These are phyloP conservation scores for Ciona savignyi DNA, from an alignment of 23 tunicate species.

Conservation along the genomic window DNA sequence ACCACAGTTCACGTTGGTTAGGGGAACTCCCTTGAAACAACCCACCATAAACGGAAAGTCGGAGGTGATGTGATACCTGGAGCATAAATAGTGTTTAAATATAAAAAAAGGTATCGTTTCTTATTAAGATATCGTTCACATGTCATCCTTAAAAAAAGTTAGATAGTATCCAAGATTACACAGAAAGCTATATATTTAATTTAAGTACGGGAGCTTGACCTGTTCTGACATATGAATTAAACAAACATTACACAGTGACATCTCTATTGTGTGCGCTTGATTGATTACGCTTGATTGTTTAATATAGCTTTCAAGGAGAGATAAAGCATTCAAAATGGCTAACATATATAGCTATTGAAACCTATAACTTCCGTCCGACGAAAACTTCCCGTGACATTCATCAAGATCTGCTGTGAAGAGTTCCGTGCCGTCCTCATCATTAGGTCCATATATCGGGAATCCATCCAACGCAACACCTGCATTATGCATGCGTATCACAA, in stretches of 20 bases:
- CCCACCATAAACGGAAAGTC: slow-evolving; percentile 15
- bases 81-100: not conserved
- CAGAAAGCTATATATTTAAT: too few relatives aligned
- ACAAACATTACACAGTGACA: too few relatives aligned
- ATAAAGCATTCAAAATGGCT: too few relatives aligned
- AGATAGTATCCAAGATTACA: too few relatives aligned
- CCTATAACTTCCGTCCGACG: slow-evolving; percentile 33
- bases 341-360: not conserved
- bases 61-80: slow-evolving; percentile 26
- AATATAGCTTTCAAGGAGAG: too few relatives aligned
- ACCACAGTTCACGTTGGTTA: not conserved
- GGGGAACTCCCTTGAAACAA: slow-evolving; percentile 11
- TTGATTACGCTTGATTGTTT: too few relatives aligned
- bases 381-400: slow-evolving; percentile 38
- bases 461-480: slow-evolving; percentile 62
- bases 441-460: slow-evolving; percentile 51
- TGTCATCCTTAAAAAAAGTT: too few relatives aligned
- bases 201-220: too few relatives aligned
- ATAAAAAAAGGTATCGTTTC: too few relatives aligned
- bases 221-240: too few relatives aligned
- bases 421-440: slow-evolving; percentile 33
- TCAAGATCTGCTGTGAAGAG: slow-evolving; percentile 22
- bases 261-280: too few relatives aligned
- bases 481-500: not conserved
- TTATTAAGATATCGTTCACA: too few relatives aligned